Percentiles rank a stretch among this genome's conserved stretches.
Evolutionary conservation across 2,113 vertebrate genomes (phyloP).

Genomic region (Corythornis madagascariensis): DNA sequence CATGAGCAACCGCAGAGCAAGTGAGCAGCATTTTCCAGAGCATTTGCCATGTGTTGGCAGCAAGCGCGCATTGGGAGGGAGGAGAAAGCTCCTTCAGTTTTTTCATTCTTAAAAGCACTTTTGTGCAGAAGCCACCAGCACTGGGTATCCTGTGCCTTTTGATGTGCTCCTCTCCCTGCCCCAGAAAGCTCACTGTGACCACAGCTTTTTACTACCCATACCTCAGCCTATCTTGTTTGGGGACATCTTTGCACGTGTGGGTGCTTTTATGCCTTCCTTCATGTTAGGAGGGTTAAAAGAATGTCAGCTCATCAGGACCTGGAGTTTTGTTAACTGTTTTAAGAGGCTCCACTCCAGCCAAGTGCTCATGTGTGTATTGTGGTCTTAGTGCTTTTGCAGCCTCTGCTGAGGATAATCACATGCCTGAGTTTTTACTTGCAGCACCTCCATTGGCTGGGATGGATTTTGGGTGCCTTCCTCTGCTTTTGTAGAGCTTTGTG

Average conservation of each 20-base stretch:
- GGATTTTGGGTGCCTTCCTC: neutral
- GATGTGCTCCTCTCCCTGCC: neutral
- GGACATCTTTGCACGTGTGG: fast-evolving
- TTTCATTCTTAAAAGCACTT: neutral
- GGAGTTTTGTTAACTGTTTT: neutral
- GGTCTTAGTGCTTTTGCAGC: fast-evolving
- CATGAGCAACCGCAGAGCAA: neutral
- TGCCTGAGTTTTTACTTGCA: neutral
- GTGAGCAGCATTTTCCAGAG: conserved; percentile 53
- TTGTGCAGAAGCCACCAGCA: fast-evolving
- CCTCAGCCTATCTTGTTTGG: fast-evolving
- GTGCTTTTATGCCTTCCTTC: neutral
- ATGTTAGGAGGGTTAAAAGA: neutral
- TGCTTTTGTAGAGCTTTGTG: neutral
- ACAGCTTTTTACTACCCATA: fast-evolving
- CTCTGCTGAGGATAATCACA: fast-evolving
- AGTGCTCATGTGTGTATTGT: fast-evolving
- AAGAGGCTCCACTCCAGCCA: neutral
- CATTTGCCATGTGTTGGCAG: conserved; percentile 12
- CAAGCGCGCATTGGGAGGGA: neutral
- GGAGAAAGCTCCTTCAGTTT: neutral
- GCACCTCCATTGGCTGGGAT: neutral
- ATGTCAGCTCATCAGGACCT: neutral
- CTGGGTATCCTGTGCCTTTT: neutral
- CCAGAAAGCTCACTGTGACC: fast-evolving